Conservation (phyloP, 1,140 invertebrate species). For the Xylocopa sonorina region DNA sequence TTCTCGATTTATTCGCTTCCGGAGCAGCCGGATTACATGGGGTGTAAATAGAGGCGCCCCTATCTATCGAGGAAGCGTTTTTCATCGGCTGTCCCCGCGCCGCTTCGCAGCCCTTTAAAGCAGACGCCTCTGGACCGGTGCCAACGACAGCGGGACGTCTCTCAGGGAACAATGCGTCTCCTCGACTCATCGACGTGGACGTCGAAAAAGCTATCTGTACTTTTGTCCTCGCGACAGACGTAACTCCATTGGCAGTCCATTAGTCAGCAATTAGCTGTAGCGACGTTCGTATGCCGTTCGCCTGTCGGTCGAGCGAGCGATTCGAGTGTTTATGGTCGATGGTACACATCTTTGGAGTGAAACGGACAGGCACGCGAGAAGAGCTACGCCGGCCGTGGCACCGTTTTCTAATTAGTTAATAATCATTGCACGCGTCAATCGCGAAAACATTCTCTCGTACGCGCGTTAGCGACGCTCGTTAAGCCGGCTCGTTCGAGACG, state of each 20-base stretch:
- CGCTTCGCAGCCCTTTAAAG: not conserved
- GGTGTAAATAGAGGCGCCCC: conserved; percentile 41
- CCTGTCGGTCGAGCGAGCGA: too few relatives aligned
- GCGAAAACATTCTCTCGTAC: conserved; percentile 48
- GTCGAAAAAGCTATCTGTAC: too few relatives aligned
- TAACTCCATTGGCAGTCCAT: too few relatives aligned
- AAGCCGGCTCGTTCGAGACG: conserved; percentile 25
- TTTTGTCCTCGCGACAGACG: too few relatives aligned
- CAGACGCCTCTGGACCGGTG: not conserved
- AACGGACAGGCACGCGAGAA: conserved; percentile 33
- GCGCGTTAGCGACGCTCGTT: conserved; percentile 50
- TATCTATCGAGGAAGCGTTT: conserved; percentile 37
- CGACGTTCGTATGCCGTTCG: too few relatives aligned
- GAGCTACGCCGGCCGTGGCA: conserved; percentile 49
- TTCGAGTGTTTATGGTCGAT: too few relatives aligned
- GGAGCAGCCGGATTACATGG: conserved; percentile 21
- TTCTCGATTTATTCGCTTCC: conserved; percentile 32
- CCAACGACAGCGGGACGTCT: conserved; percentile 3
- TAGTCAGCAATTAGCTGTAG: too few relatives aligned
- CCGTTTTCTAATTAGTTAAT: conserved; percentile 51
- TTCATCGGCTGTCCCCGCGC: not conserved
- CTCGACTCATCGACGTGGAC: not conserved
- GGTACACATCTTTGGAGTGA: not conserved
- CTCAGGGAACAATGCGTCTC: not conserved
- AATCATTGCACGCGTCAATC: conserved; percentile 50